phyloP scores from a whole-genome alignment of 35 echinoderm and acorn worm genomes.

The Ophiothrix spiculata region DNA sequence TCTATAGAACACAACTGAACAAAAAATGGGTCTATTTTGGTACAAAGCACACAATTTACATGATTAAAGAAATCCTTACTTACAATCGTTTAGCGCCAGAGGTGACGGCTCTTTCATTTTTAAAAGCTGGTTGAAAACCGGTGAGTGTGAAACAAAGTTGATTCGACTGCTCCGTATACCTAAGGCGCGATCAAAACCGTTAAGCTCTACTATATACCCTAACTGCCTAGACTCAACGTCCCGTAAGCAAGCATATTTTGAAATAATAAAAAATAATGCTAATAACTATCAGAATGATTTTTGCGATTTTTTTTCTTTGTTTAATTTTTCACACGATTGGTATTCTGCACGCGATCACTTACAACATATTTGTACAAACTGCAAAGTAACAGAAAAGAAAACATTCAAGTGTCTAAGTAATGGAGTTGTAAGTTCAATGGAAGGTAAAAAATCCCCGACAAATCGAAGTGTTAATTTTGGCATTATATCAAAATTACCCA shows the following conservation, averaged over 20 bases:
- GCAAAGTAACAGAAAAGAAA: too few species aligned
- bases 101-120: neutral
- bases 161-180: neutral
- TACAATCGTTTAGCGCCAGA: neutral
- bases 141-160: neutral
- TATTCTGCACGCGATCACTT: too few species aligned
- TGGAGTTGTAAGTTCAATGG: too few species aligned
- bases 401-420: too few species aligned
- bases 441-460: too few species aligned
- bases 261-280: constrained; percentile 8
- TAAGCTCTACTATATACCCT: neutral
- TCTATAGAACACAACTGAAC: neutral
- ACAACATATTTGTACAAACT: too few species aligned
- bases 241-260: neutral
- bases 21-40: neutral
- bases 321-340: too few species aligned
- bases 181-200: neutral
- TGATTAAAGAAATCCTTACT: neutral
- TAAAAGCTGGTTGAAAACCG: neutral
- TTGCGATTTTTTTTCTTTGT: too few species aligned
- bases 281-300: too few species aligned
- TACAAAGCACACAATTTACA: constrained; percentile 14
- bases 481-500: too few species aligned
- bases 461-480: too few species aligned
- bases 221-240: neutral